These are phyloP conservation scores for Leptinotarsa juncta DNA, from an alignment of 2,888 invertebrate species.

Conservation along the genomic window DNA sequence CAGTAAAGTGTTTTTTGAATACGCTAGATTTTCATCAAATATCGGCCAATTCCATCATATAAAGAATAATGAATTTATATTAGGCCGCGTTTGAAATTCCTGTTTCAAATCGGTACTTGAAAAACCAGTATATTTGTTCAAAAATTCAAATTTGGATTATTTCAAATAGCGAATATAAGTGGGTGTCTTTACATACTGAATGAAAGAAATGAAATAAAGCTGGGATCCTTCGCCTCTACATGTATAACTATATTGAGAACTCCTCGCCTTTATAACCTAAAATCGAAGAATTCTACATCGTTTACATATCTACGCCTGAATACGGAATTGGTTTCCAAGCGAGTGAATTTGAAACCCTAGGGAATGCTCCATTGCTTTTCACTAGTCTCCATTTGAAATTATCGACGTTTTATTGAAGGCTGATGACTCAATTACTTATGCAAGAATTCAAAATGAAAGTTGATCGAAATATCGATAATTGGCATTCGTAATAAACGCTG, in stretches of 20 bases:
- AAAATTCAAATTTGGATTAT: no score
- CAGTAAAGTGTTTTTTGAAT: no score
- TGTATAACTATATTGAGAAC: background rate
- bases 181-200: no score
- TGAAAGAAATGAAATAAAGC: no score
- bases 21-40: no score
- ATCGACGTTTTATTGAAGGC: background rate
- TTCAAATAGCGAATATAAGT: no score
- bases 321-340: background rate
- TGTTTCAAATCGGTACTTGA: no score
- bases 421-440: constrained; percentile 5
- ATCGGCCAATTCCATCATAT: no score
- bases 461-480: background rate
- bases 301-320: constrained; percentile 1
- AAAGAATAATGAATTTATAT: no score
- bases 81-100: no score
- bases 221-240: background rate
- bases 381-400: background rate
- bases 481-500: background rate
- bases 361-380: constrained; percentile 3
- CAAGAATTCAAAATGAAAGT: background rate
- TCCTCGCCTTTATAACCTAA: background rate
- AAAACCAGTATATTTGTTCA: no score
- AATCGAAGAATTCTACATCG: constrained; percentile 6
- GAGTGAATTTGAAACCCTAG: background rate